A percentile compares a stretch with the other conserved stretches of the same genome.
These are phyloP conservation scores for Diorhabda carinulata DNA, from an alignment of 1,140 invertebrate species.

Conservation along the genomic window DNA sequence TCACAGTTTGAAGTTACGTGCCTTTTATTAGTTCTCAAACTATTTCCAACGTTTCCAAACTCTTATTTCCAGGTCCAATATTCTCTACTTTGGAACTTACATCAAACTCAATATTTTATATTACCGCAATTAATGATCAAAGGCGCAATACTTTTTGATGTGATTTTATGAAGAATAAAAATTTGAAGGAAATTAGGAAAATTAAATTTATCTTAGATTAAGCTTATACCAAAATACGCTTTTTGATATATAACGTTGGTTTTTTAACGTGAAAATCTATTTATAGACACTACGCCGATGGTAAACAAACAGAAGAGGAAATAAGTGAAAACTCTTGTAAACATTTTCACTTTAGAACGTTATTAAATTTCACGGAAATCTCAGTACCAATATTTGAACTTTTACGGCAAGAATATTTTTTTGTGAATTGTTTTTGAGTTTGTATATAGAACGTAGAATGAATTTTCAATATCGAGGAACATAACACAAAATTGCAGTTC, in stretches of 20 bases:
- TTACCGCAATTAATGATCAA: no score
- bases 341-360: conserved; percentile 2
- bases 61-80: no score
- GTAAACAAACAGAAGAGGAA: conserved; percentile 2
- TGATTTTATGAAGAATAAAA: not conserved
- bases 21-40: no score
- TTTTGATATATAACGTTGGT: not conserved
- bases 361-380: conserved; percentile 1
- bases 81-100: no score
- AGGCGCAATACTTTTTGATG: not conserved
- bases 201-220: not conserved
- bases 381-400: conserved; percentile 2
- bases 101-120: no score
- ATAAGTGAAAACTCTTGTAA: conserved; percentile 2
- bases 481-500: no score
- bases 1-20: no score
- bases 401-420: not conserved
- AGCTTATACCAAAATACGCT: not conserved
- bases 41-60: no score
- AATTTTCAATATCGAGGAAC: no score
- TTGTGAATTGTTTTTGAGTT: no score
- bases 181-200: not conserved
- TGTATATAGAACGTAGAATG: no score
- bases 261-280: not conserved
- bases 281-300: not conserved